Percentiles rank a stretch among this genome's conserved stretches.
Conservation (phyloP, 2,888 invertebrate species). For the Ecdyonurus torrentis region DNA sequence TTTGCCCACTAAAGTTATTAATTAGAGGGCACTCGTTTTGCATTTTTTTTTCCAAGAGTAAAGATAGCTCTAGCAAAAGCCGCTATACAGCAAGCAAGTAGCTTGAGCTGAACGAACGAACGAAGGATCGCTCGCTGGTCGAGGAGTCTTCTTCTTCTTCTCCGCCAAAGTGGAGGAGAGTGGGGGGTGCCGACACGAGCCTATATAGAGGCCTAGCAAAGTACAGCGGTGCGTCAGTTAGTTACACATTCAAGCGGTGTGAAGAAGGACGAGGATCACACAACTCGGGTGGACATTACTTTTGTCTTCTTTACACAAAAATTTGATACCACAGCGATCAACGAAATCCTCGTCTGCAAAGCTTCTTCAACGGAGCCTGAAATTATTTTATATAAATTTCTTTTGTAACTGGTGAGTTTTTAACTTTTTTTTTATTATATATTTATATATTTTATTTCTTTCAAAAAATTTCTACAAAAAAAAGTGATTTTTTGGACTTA, state of each 20-base stretch:
- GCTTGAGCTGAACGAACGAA: background rate
- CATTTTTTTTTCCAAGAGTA: too few relatives aligned
- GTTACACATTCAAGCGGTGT: background rate
- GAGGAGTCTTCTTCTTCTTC: background rate
- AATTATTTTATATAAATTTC: background rate
- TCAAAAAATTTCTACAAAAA: too few relatives aligned
- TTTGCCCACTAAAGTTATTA: background rate
- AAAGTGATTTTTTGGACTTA: too few relatives aligned
- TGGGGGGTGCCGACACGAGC: constrained; percentile 2
- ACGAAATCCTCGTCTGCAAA: background rate
- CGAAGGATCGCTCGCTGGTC: background rate
- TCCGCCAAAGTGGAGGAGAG: background rate
- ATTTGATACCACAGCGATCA: background rate
- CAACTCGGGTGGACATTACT: background rate
- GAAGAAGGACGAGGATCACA: background rate
- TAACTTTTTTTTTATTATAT: background rate
- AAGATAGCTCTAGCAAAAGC: too few relatives aligned
- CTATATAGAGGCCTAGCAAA: background rate
- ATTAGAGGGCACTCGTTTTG: background rate
- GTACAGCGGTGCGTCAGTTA: background rate
- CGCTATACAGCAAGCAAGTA: too few relatives aligned
- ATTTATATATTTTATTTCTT: background rate
- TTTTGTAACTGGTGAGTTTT: background rate
- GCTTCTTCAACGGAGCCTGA: background rate
- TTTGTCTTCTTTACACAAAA: too few relatives aligned